A percentile compares a stretch with the other conserved stretches of the same genome.
These are phyloP conservation scores for Eidolon dupreanum DNA, from an alignment of 2,797 vertebrate genomes.

Conservation along the genomic window DNA sequence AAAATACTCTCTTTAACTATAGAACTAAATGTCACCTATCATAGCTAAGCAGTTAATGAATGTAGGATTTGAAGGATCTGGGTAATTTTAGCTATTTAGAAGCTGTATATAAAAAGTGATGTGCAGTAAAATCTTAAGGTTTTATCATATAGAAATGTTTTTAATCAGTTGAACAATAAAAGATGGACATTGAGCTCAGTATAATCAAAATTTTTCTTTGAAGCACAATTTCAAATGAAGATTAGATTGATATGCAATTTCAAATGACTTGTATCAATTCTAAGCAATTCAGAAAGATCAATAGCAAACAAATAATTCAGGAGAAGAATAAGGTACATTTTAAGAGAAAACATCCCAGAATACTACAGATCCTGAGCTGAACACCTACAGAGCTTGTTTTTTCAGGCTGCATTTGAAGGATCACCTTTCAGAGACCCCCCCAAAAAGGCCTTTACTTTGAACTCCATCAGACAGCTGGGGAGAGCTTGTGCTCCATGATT, in stretches of 20 bases:
- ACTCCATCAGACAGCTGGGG: not conserved
- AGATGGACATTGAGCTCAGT: not conserved
- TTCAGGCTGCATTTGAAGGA: not conserved
- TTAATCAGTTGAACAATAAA: not conserved
- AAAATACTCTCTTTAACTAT: no score
- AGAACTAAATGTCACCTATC: not conserved
- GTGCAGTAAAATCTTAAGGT: not conserved
- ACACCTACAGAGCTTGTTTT: not conserved
- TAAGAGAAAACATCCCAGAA: rapidly evolving
- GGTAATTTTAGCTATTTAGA: not conserved
- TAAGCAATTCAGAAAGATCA: not conserved
- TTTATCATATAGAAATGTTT: not conserved
- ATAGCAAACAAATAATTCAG: not conserved
- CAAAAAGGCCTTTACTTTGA: not conserved
- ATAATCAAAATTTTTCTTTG: not conserved
- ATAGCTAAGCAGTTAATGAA: not conserved
- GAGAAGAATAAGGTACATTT: not conserved
- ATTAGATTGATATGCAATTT: not conserved
- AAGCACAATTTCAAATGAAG: not conserved
- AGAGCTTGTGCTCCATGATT: rapidly evolving
- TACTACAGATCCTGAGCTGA: rapidly evolving
- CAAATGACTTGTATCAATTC: not conserved
- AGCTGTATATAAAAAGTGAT: not conserved
- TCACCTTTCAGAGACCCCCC: not conserved
- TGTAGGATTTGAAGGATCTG: not conserved